Percentiles rank a stretch among this genome's conserved stretches.
Conservation (phyloP, 2,888 invertebrate species). For the Rhagonycha lutea region DNA sequence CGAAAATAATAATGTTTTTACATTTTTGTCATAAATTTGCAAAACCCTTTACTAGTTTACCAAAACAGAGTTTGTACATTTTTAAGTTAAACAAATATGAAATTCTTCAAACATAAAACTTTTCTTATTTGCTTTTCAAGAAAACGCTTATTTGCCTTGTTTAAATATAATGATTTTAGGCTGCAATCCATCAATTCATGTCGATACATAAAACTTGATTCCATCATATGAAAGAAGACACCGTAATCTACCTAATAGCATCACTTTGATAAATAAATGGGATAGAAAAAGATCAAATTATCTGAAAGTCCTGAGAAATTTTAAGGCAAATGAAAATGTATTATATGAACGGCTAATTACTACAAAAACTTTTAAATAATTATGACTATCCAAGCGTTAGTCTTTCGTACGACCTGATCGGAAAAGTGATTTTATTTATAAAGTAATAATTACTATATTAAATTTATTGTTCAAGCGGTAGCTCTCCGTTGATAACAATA, state of each 20-base stretch:
- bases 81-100: neutral
- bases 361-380: too few species aligned
- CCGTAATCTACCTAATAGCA: neutral
- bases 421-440: too few species aligned
- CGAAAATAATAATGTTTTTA: neutral
- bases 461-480: neutral
- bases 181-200: neutral
- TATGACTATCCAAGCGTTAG: too few species aligned
- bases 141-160: neutral
- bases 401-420: too few species aligned
- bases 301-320: neutral
- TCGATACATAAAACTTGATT: neutral
- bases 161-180: neutral
- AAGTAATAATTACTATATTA: neutral
- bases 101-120: neutral
- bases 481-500: neutral
- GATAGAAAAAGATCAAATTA: neutral
- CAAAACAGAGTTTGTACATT: neutral
- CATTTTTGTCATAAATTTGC: neutral
- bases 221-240: neutral
- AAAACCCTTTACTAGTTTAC: neutral
- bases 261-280: neutral
- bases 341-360: neutral
- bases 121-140: neutral
- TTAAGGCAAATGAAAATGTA: neutral